These are phyloP conservation scores for Endotricha flammealis DNA, from an alignment of 2,888 invertebrate genomes.

Conservation along the genomic window DNA sequence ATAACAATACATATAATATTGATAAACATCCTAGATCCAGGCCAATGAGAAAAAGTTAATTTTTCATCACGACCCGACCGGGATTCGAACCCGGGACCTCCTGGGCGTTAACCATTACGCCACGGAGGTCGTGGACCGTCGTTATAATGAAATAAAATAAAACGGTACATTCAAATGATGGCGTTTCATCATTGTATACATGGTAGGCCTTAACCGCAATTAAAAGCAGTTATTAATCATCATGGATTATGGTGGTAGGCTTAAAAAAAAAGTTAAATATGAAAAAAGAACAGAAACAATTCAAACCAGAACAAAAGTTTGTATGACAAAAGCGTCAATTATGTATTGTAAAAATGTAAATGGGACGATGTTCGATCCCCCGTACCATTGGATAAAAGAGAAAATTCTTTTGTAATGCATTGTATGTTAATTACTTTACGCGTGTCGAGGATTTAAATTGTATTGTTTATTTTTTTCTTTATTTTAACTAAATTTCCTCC, in stretches of 20 bases:
- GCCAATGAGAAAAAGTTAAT: no score
- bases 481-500: no score
- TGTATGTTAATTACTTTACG: neutral
- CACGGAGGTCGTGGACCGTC: no score
- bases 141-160: no score
- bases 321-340: conserved; percentile 19
- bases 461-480: neutral
- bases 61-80: no score
- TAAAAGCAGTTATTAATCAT: neutral
- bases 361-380: conserved; percentile 12
- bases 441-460: neutral
- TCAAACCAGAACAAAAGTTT: conserved; percentile 12
- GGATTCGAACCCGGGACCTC: no score
- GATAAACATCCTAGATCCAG: no score
- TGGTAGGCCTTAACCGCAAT: no score
- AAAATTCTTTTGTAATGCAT: neutral
- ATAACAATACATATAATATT: no score
- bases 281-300: neutral
- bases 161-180: no score
- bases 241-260: neutral
- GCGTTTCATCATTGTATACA: no score
- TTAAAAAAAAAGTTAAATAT: neutral
- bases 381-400: neutral
- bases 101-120: no score
- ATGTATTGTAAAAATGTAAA: conserved; percentile 19